These are phyloP conservation scores for Oophaga pumilio DNA, from an alignment of 2,113 vertebrate genomes.

Conservation along the genomic window DNA sequence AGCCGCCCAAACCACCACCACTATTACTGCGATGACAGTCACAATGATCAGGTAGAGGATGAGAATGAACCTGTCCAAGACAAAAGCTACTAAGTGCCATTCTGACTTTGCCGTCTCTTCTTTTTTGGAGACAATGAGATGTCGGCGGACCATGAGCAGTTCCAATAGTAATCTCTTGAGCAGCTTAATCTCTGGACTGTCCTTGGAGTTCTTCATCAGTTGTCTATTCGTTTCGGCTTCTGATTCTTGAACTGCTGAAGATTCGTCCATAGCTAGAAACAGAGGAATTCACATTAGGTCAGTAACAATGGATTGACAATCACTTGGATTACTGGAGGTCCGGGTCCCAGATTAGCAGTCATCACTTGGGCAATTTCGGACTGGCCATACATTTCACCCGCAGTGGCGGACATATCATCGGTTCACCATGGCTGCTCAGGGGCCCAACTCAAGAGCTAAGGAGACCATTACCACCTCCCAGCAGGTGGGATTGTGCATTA, in stretches of 20 bases:
- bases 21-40: slow-evolving; percentile 8
- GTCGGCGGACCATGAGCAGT: slow-evolving; percentile 42
- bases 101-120: slow-evolving; percentile 48
- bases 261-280: not conserved
- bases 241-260: not conserved
- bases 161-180: slow-evolving; percentile 51
- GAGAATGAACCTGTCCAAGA: slow-evolving; percentile 51
- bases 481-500: too few relatives aligned
- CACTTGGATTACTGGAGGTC: not conserved
- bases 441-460: too few relatives aligned
- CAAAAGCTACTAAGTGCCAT: slow-evolving; percentile 53
- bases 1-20: slow-evolving; percentile 45
- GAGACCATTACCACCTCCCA: too few relatives aligned
- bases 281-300: not conserved
- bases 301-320: not conserved
- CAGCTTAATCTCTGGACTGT: slow-evolving; percentile 46
- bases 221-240: not conserved
- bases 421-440: too few relatives aligned
- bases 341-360: not conserved
- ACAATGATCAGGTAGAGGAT: slow-evolving; percentile 51
- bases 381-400: not conserved
- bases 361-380: too few relatives aligned
- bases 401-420: too few relatives aligned
- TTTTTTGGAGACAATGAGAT: slow-evolving; percentile 32
- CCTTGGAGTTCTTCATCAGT: slow-evolving; percentile 6